These are phyloP conservation scores for Mallotus villosus DNA, from an alignment of 2,797 vertebrate genomes.

Conservation along the genomic window DNA sequence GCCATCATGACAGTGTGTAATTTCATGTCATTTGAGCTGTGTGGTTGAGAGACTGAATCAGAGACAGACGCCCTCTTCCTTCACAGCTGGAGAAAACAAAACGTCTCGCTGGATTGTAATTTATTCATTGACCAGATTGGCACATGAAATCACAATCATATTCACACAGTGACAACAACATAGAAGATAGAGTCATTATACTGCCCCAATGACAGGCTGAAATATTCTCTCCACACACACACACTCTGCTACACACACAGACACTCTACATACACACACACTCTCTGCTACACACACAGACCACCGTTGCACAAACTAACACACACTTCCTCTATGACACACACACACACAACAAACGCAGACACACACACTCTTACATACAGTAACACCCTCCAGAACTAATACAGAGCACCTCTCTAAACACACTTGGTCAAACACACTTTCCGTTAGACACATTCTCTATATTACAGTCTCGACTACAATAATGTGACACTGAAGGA, in stretches of 20 bases:
- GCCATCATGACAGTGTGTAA: slow-evolving; percentile 17
- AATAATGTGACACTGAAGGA: no score
- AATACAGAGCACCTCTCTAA: no score
- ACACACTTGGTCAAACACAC: no score
- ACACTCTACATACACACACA: no score
- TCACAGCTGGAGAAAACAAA: slow-evolving; percentile 34
- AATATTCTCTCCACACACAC: no score
- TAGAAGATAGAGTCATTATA: slow-evolving; percentile 52
- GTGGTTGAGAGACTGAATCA: slow-evolving; percentile 25
- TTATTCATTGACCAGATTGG: slow-evolving; percentile 68
- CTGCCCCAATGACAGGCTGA: slow-evolving; percentile 30
- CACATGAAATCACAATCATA: slow-evolving; percentile 58
- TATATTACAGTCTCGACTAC: no score
- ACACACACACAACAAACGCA: neutral
- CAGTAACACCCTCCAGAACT: no score
- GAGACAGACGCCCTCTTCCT: slow-evolving; percentile 16
- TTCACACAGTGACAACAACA: slow-evolving; percentile 55
- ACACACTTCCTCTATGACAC: no score
- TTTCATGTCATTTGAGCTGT: slow-evolving; percentile 1
- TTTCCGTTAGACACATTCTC: no score
- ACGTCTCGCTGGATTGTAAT: slow-evolving; percentile 53
- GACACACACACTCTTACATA: slow-evolving; percentile 6
- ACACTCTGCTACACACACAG: no score
- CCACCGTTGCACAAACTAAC: no score
- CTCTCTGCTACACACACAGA: no score